A percentile compares a stretch with the other conserved stretches of the same genome.
phyloP scores from a whole-genome alignment of 2,888 invertebrate genomes.

The Cheiracanthium punctorium region DNA sequence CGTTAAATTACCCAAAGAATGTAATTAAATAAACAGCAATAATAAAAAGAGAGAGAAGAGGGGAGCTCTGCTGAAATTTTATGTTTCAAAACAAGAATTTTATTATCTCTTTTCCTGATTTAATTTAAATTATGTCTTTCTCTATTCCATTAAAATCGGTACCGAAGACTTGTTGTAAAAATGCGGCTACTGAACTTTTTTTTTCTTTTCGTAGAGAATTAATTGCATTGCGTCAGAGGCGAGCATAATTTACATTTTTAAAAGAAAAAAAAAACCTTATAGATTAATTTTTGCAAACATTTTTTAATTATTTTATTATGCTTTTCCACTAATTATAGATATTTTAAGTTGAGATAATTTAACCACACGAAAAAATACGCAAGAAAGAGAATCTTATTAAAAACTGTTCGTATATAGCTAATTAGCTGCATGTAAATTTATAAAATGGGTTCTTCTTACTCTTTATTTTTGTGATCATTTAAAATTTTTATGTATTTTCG shows the following conservation, averaged over 20 bases:
- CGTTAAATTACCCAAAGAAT: background rate
- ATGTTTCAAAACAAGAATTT: background rate
- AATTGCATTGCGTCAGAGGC: background rate
- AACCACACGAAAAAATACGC: too few species aligned
- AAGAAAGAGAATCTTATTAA: too few species aligned
- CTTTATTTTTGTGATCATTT: too few species aligned
- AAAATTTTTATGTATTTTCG: too few species aligned
- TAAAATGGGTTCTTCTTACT: too few species aligned
- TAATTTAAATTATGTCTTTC: conserved; percentile 2
- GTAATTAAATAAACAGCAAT: background rate
- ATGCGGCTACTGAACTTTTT: background rate
- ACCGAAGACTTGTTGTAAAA: background rate
- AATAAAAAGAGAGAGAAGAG: background rate
- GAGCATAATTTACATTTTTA: background rate
- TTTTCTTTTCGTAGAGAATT: background rate
- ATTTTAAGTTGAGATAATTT: too few species aligned
- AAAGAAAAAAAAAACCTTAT: background rate
- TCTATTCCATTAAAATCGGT: background rate
- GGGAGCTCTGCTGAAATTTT: background rate
- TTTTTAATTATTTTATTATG: background rate
- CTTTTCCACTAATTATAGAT: background rate
- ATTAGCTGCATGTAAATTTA: too few species aligned
- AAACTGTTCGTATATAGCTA: too few species aligned
- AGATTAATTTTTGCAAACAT: background rate
- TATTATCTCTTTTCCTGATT: conserved; percentile 1